A percentile compares a stretch with the other conserved stretches of the same genome.
Evolutionary conservation across 2,113 vertebrate species (phyloP).

Genomic region (Microcebus tavaratra): DNA sequence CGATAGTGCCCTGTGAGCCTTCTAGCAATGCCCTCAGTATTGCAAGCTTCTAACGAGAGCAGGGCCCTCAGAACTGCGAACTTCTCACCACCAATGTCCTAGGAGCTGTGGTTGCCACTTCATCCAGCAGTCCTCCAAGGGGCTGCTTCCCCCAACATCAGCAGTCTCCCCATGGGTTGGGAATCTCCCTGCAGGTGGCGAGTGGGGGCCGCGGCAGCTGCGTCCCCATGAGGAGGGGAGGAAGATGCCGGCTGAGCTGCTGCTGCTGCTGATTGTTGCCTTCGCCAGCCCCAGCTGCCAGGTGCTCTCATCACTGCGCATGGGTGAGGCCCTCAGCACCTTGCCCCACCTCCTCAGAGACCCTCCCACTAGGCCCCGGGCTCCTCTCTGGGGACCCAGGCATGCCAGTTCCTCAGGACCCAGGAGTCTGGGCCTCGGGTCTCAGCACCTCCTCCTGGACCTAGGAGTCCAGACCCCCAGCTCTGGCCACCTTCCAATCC

Average conservation of each 20-base stretch:
- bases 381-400: not conserved
- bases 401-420: not conserved
- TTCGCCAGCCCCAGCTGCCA: conserved; percentile 89
- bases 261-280: conserved; percentile 93
- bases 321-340: conserved; percentile 87
- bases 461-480: not conserved
- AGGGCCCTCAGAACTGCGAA: not conserved
- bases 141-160: not conserved
- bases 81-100: not conserved
- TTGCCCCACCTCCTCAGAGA: conserved; percentile 17
- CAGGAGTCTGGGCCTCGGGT: not conserved
- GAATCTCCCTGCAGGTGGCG: conserved; percentile 88
- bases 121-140: not conserved
- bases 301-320: conserved; percentile 93
- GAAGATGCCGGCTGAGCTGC: conserved; percentile 98
- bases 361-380: not conserved
- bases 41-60: not conserved
- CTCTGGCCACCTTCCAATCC: not conserved
- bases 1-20: not conserved
- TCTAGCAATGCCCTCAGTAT: not conserved
- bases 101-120: not conserved
- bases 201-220: conserved; percentile 94
- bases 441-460: not conserved
- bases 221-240: conserved; percentile 98
- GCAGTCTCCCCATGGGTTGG: not conserved